Conservation (phyloP, 2,888 invertebrate species). For the Villa cingulata region DNA sequence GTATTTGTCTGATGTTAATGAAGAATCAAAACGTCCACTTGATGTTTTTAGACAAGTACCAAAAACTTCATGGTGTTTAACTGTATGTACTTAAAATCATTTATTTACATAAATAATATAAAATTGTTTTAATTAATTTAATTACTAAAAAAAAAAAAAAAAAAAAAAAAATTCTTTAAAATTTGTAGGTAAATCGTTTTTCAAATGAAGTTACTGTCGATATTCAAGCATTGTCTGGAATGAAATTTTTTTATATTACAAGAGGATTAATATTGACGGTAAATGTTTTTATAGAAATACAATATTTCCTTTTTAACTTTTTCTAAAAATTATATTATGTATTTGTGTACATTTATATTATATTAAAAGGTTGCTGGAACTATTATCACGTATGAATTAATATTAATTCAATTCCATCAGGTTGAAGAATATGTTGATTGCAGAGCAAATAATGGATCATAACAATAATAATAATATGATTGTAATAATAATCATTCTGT, state of each 20-base stretch:
- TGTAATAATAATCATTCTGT: too few relatives aligned
- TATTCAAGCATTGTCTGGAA: constrained; percentile 27
- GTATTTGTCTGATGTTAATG: constrained; percentile 42
- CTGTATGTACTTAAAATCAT: too few relatives aligned
- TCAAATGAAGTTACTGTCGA: constrained; percentile 27
- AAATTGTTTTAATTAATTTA: too few relatives aligned
- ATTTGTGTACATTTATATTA: too few relatives aligned
- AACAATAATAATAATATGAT: too few relatives aligned
- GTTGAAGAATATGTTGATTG: neutral
- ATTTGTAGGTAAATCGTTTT: constrained; percentile 25
- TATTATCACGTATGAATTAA: constrained; percentile 53
- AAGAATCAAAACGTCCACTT: constrained; percentile 38
- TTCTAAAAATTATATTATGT: too few relatives aligned
- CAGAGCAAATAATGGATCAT: neutral
- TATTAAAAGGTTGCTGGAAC: constrained; percentile 42
- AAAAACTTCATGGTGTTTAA: constrained; percentile 36
- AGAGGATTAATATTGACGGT: constrained; percentile 28
- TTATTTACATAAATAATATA: too few relatives aligned
- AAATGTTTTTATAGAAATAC: constrained; percentile 8
- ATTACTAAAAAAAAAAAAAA: too few relatives aligned
- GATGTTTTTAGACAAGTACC: constrained; percentile 36
- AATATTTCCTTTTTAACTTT: neutral
- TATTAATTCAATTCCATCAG: constrained; percentile 33
- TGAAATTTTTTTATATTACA: constrained; percentile 29
- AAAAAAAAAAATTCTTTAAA: too few relatives aligned